A percentile compares a stretch with the other conserved stretches of the same genome.
Conservation (phyloP, 64 coral and sea anemone genomes). For the Stichodactyla mertensii region DNA sequence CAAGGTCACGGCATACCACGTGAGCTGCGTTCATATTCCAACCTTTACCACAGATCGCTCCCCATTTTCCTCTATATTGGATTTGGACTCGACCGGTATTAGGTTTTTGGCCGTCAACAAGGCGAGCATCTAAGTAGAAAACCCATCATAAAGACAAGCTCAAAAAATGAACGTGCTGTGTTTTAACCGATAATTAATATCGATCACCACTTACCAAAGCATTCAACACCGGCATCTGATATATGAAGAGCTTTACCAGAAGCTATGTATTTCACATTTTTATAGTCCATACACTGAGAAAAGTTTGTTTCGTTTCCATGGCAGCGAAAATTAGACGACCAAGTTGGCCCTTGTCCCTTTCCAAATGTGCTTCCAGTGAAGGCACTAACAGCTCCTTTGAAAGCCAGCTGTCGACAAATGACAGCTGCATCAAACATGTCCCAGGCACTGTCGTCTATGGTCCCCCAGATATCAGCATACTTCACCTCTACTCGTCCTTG, state of each 20-base stretch:
- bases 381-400: not conserved
- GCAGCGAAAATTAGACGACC: not conserved
- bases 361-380: slow-evolving; percentile 12
- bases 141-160: not conserved
- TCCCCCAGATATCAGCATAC: slow-evolving; percentile 32
- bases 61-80: slow-evolving; percentile 6
- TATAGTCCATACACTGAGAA: not conserved
- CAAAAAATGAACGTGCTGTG: not conserved
- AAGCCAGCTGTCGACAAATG: slow-evolving; percentile 38
- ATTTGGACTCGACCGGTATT: slow-evolving; percentile 1
- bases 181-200: not conserved
- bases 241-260: not conserved
- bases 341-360: not conserved
- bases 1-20: slow-evolving; percentile 13
- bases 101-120: not conserved
- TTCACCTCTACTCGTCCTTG: slow-evolving; percentile 30
- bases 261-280: not conserved
- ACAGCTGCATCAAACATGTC: slow-evolving; percentile 35
- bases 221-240: slow-evolving; percentile 1
- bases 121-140: not conserved
- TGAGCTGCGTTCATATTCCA: not conserved
- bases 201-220: slow-evolving; percentile 9
- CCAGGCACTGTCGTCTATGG: not conserved
- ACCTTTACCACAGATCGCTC: not conserved
- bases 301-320: not conserved